Conservation (phyloP, 2,888 invertebrate species). For the Drosophila antonietae region DNA sequence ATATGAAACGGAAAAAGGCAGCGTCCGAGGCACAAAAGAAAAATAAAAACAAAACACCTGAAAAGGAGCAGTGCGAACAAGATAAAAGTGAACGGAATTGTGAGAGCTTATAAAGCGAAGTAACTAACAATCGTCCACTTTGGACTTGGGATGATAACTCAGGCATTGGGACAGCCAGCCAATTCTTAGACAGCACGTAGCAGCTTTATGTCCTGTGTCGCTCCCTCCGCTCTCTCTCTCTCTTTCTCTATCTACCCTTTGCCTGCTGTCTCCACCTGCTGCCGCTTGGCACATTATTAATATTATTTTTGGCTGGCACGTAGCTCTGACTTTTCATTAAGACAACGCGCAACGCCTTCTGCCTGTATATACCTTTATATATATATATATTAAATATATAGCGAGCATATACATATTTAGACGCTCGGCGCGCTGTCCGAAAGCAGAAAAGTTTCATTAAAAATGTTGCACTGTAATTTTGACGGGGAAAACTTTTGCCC, state of each 20-base stretch:
- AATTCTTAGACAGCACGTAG: slow-evolving; percentile 46
- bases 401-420: slow-evolving; percentile 16
- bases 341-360: slow-evolving; percentile 54
- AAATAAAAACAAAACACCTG: neutral
- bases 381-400: neutral
- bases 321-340: slow-evolving; percentile 75
- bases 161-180: slow-evolving; percentile 30
- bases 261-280: slow-evolving; percentile 19
- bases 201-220: neutral
- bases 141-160: slow-evolving; percentile 22
- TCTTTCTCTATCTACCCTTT: neutral
- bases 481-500: slow-evolving; percentile 43
- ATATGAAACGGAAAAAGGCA: slow-evolving; percentile 33
- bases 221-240: no score
- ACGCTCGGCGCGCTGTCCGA: slow-evolving; percentile 18
- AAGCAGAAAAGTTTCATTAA: slow-evolving; percentile 71
- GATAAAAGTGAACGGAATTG: slow-evolving; percentile 33
- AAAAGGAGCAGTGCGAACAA: slow-evolving; percentile 23
- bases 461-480: slow-evolving; percentile 76
- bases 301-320: slow-evolving; percentile 66
- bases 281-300: slow-evolving; percentile 67
- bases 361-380: slow-evolving; percentile 8
- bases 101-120: neutral
- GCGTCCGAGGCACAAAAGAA: slow-evolving; percentile 6
- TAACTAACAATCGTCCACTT: slow-evolving; percentile 46